Base-by-base conservation (phyloP, 2,888 invertebrate genomes). In the Hirtodrosophila histrioides region DNA sequence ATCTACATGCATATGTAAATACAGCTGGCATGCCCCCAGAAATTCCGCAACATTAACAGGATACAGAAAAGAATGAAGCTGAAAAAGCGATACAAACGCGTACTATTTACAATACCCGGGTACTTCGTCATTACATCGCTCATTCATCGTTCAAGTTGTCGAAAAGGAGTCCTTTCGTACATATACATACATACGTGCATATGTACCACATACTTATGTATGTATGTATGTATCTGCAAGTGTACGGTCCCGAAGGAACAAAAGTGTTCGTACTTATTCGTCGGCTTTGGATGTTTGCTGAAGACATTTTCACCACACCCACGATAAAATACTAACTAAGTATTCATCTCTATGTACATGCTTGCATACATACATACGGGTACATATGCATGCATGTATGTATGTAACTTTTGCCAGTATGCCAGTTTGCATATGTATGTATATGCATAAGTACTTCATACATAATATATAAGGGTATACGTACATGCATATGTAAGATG, bases 231-330 rank as follows among this genome's bases (percentile, higher is more conserved):
- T 36, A 27, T 37, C 11, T 37, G 23, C n/a, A 12, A 44, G 33
- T 27, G 12, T 40, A 53, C 31, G 29, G 41, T 60, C 29, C 60
- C 65, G 65, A 69, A 75, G 64, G 60, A 72, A 64, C 24, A 40
- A 41, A 43, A 50, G 37, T 43, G 39, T 65, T 75, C 70, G 64
- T 53, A 41, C 55, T 41, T 55, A 36, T 53, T 75, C 60, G 71
- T 55, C 55, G 45, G n/a, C n/a, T 54, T 50, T 66, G 40, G 50
- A 62, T 55, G 61, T 54, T 62, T 35, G 9, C 40, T 49, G n/a
- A 65, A 44, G 33, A 49, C 24, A 36, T 60, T 73, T 50, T 40
- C 40, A 74, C 77, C 73, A 73, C 73, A 67, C 74, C 76, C 74
- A 72, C 46, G 10, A 11, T 9, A 35, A 41, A 40, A 33, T 40